Evolutionary conservation across 2,888 invertebrate species (phyloP).

Genomic region (Sarcophaga caerulescens): DNA sequence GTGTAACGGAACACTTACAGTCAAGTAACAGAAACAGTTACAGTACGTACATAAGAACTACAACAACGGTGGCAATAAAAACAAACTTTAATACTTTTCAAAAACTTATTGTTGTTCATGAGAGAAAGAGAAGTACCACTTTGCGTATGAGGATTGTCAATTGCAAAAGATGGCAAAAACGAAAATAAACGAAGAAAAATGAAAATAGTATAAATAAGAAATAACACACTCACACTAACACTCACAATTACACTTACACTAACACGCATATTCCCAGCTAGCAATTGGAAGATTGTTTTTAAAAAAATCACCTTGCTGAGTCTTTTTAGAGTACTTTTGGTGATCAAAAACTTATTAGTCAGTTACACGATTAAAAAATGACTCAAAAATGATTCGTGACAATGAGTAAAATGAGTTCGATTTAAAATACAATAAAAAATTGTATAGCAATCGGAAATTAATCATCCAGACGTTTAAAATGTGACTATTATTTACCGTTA

Average conservation of each 20-base stretch:
- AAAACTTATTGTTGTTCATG: slow-evolving; percentile 52
- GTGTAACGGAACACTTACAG: not conserved
- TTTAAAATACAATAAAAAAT: too few relatives aligned
- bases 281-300: too few relatives aligned
- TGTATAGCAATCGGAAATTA: too few relatives aligned
- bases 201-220: slow-evolving; percentile 23
- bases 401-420: too few relatives aligned
- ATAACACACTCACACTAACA: slow-evolving; percentile 22
- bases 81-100: slow-evolving; percentile 52
- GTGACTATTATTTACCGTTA: too few relatives aligned
- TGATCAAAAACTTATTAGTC: too few relatives aligned
- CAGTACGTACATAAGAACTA: not conserved
- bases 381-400: too few relatives aligned
- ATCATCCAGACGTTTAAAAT: too few relatives aligned
- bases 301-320: too few relatives aligned
- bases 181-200: slow-evolving; percentile 29
- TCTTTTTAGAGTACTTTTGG: too few relatives aligned
- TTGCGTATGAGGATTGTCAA: slow-evolving; percentile 68
- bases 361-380: too few relatives aligned
- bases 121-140: slow-evolving; percentile 57
- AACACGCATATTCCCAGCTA: not conserved
- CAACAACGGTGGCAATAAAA: slow-evolving; percentile 25
- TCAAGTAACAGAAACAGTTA: too few relatives aligned
- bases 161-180: slow-evolving; percentile 53
- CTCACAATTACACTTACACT: not conserved